Base-by-base conservation (phyloP, 2,888 invertebrate genomes). In the Marronus borbonicus region DNA sequence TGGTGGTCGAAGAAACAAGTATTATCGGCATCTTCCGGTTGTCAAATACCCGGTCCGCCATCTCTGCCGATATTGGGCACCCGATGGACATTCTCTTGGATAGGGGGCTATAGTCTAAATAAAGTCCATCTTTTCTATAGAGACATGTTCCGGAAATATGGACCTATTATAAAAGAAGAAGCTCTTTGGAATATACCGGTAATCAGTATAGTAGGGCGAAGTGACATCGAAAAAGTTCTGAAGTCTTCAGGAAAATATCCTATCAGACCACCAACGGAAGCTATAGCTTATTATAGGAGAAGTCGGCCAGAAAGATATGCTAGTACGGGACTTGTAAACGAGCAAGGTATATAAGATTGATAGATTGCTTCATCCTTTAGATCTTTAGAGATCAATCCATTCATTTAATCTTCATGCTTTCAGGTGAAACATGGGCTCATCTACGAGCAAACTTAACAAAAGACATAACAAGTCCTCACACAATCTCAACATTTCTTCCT, bases 251-350 rank as follows among this genome's bases (percentile, higher is more conserved):
- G 94, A 80, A 93, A 93, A 86, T 93, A 93, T 84, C 96, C 96
- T 0, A 92, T 94, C 84, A 91, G 97, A 20, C 96, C 97, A 12
- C 94, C 95, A 49, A 95, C 95, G 1, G 95, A 95, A 89, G 94
- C 95, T 81, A 93, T 95, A 31, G 93, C 94, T 68, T 90, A 93
- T 83, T 96, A 96, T 88, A 90, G 96, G 44, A 90, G 89, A 76
- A 92, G 92, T 62, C 90, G 94, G 20, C 94, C 94, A 0, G 96
- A 96, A 85, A 91, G 95, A 86, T 97, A 96, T 87, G 93, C 95
- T 44, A 95, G 94, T 81, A 92, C 93, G 31, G 96, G 97, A 82
- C 91, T 97, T 72, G 94, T 94, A 44, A 96, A 96, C 87, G 95
- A 95, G 93, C 96, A 90, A 92, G 94, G 92, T 86, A 80, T 10